Evolutionary conservation across 2,113 vertebrate species (phyloP).

Genomic region (Plectropomus leopardus): DNA sequence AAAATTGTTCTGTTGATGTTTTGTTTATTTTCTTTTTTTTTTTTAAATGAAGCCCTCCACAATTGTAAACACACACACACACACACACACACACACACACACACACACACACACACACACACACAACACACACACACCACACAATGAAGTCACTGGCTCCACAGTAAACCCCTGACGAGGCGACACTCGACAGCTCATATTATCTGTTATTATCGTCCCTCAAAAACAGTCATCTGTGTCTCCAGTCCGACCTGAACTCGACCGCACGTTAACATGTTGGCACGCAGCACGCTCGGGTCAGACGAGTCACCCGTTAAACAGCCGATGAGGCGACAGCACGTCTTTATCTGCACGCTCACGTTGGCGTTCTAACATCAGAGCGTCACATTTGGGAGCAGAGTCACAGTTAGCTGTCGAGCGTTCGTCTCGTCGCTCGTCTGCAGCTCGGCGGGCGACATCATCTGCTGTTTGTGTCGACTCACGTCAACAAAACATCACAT

Average conservation of each 20-base stretch:
- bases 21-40: too few relatives aligned
- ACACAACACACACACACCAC: not conserved
- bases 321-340: not conserved
- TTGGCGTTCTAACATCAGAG: conserved; percentile 8
- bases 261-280: not conserved
- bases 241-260: not conserved
- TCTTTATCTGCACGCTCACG: not conserved
- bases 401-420: not conserved
- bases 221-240: conserved; percentile 44
- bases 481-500: too few relatives aligned
- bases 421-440: not conserved
- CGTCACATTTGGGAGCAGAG: conserved; percentile 9
- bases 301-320: not conserved
- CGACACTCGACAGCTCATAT: conserved; percentile 8
- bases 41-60: too few relatives aligned
- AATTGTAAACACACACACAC: not conserved
- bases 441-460: conserved; percentile 20
- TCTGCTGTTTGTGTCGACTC: conserved; percentile 12
- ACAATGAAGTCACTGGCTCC: conserved; percentile 39
- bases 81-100: not conserved
- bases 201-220: conserved; percentile 32
- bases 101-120: not conserved
- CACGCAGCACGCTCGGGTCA: not conserved
- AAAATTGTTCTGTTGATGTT: too few relatives aligned
- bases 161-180: conserved; percentile 29